Base-by-base conservation (phyloP, 2,113 vertebrate species). In the Odontesthes bonariensis region DNA sequence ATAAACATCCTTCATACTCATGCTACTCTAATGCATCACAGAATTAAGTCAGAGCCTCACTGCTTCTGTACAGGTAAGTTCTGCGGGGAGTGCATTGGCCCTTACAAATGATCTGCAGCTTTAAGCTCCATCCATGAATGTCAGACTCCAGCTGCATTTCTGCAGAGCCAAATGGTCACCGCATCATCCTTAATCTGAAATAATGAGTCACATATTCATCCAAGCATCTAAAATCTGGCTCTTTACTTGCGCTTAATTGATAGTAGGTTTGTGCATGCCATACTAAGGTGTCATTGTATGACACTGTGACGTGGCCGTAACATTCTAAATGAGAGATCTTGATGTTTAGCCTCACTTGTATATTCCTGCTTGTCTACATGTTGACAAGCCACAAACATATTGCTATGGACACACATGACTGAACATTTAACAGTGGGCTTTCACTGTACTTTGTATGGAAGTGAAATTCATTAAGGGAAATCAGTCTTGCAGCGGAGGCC, bases 31-130 rank as follows among this genome's bases (percentile, higher is more conserved):
- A 88, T 83, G 82, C 82, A 82, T 80, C 32, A 57, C 54, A 65
- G 78, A 74, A 85, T 89, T 82, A 87, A 72, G 62, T 84, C 55
- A 58, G 68, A 73, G 57, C 58, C 35, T 74, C 12, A n/a, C 61
- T 69, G 65, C 55, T 60, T 32, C 22, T 32, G 47, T 31, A 33
- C 10, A 75, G 53, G 59, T 69, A 69, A 44, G 49, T 79, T 86
- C 67, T 70, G 31, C 23, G 54, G 56, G 65, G 75, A 49, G 54
- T 38, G 31, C 68, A 62, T 73, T 5, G 11, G 62, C 61, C 74
- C 35, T 51, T 73, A 22, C 4, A 23, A 63, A 76, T 70, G 56
- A 74, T 20, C 46, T 42, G 46, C 12, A 42, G 40, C 35, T 57
- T 46, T 75, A 19, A 61, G 44, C 27, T 65, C 61, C 38, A 73